phyloP scores from a whole-genome alignment of 2,888 invertebrate species.

The Epistrophe grossulariae region DNA sequence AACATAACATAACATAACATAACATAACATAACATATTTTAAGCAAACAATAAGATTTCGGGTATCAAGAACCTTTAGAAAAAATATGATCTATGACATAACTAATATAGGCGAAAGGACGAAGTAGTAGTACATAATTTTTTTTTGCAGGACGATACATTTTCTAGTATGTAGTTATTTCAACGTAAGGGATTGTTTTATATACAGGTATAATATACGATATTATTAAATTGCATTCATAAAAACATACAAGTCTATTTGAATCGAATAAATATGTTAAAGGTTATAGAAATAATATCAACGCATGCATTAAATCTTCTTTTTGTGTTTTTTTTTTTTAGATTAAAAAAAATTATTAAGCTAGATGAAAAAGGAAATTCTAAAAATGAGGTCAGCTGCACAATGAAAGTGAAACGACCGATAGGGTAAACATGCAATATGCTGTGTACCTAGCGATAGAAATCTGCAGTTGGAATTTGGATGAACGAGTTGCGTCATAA shows the following conservation, averaged over 20 bases:
- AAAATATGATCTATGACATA: not conserved
- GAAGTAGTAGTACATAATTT: not conserved
- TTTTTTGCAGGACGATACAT: not conserved
- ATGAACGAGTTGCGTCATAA: constrained; percentile 1
- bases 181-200: not conserved
- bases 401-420: constrained; percentile 55
- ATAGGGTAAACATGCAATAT: constrained; percentile 42
- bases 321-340: constrained; percentile 3
- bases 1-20: not conserved
- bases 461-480: constrained; percentile 22
- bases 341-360: constrained; percentile 40
- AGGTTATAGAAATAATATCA: not conserved
- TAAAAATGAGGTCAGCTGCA: constrained; percentile 53
- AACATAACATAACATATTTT: not conserved
- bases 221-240: not conserved
- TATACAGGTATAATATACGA: not conserved
- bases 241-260: not conserved
- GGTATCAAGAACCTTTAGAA: constrained; percentile 38
- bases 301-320: constrained; percentile 9
- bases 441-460: not conserved
- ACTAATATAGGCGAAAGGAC: constrained; percentile 23
- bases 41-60: not conserved
- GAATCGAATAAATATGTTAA: not conserved
- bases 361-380: constrained; percentile 41
- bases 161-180: no score